Conservation (phyloP, 2,113 vertebrate species). For the Porphyrio hochstetteri region DNA sequence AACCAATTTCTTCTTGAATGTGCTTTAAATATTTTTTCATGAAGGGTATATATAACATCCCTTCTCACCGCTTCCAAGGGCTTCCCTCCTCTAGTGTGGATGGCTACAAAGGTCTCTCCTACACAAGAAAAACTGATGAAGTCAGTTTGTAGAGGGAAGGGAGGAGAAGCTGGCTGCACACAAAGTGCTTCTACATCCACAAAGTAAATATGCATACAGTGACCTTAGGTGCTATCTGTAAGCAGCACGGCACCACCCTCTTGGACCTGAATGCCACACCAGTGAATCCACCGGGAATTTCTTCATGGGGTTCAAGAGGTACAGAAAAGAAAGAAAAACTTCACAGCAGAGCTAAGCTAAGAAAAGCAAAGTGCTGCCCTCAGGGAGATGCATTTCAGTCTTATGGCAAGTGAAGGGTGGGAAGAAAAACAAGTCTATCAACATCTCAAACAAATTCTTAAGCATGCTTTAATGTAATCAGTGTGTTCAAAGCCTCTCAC, state of each 20-base stretch:
- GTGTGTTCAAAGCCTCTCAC: background rate
- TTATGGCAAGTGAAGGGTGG: background rate
- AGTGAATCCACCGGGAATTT: background rate
- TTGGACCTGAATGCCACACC: background rate
- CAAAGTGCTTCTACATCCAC: background rate
- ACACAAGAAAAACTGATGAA: background rate
- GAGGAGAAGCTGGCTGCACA: background rate
- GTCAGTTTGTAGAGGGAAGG: background rate
- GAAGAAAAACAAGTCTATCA: background rate
- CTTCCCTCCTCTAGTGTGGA: background rate
- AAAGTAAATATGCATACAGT: background rate
- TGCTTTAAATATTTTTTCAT: background rate
- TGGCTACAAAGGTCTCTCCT: background rate
- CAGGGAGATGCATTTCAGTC: background rate
- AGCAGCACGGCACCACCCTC: background rate
- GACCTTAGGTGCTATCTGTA: constrained; percentile 27
- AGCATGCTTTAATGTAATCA: background rate
- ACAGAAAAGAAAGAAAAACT: background rate
- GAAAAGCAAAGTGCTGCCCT: background rate
- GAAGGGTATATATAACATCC: background rate
- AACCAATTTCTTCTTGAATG: background rate
- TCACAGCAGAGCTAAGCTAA: background rate
- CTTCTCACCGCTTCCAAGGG: background rate
- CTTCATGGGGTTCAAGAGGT: background rate
- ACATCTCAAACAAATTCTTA: background rate